These are phyloP conservation scores for Phyllopteryx taeniolatus DNA, from an alignment of 2,113 vertebrate species.

Conservation along the genomic window DNA sequence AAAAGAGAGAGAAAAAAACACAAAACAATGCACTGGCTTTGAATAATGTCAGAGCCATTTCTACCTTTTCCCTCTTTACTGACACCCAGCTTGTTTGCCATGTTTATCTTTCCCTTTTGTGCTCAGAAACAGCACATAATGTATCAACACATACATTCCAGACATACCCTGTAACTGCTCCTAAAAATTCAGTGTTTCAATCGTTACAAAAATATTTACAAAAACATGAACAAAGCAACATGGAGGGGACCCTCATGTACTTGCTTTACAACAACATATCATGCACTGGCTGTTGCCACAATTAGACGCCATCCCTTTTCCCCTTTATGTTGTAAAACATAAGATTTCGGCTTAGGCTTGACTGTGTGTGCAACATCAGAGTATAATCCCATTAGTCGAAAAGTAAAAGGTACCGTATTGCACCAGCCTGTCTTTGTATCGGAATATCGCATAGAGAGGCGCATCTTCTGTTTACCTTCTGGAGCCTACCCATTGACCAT, in stretches of 20 bases:
- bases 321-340: conserved; percentile 54
- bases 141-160: conserved; percentile 16
- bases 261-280: conserved; percentile 40
- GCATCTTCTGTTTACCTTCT: neutral
- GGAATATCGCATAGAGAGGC: conserved; percentile 8
- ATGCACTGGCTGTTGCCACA: conserved; percentile 47
- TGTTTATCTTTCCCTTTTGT: conserved; percentile 15
- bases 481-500: neutral
- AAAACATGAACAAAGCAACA: conserved; percentile 15
- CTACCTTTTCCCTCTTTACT: neutral
- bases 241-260: conserved; percentile 18
- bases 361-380: conserved; percentile 49
- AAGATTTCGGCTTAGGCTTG: conserved; percentile 61
- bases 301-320: conserved; percentile 51
- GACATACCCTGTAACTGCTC: conserved; percentile 21
- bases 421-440: conserved; percentile 22
- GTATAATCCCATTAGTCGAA: conserved; percentile 67
- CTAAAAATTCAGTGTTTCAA: conserved; percentile 31
- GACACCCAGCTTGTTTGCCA: conserved; percentile 5
- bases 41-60: conserved; percentile 26
- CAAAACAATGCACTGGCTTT: conserved; percentile 43
- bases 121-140: conserved; percentile 24
- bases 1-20: conserved; percentile 61
- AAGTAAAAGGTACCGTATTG: conserved; percentile 44
- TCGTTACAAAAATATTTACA: conserved; percentile 30